These are phyloP conservation scores for Exocentrus adspersus DNA, from an alignment of 2,888 invertebrate species.

Conservation along the genomic window DNA sequence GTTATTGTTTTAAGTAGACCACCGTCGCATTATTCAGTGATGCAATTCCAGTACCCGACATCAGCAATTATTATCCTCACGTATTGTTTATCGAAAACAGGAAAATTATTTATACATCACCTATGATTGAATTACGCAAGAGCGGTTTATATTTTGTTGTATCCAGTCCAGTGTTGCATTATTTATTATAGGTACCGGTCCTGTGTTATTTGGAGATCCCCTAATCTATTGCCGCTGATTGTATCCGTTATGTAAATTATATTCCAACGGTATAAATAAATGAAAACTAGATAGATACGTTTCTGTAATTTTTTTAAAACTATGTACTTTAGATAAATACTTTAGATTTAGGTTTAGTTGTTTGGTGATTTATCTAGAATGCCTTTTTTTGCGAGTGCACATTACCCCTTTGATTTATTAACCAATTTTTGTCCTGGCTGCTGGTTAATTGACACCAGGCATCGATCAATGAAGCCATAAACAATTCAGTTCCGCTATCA, in stretches of 20 bases:
- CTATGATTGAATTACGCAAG: neutral
- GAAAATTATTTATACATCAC: neutral
- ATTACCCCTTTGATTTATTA: neutral
- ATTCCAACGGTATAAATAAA: no score
- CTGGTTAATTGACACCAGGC: neutral
- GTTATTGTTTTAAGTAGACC: neutral
- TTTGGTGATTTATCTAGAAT: no score
- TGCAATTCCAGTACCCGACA: neutral
- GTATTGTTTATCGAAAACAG: constrained; percentile 1
- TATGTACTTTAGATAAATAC: no score
- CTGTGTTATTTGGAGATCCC: no score
- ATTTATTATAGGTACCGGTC: no score
- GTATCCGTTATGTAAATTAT: no score
- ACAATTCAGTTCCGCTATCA: constrained; percentile 7
- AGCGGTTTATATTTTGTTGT: neutral
- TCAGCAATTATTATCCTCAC: neutral
- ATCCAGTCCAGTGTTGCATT: no score
- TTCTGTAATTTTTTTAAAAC: no score
- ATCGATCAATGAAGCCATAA: no score
- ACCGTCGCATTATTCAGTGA: neutral
- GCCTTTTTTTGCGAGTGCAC: neutral
- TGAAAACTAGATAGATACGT: no score
- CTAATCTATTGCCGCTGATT: no score
- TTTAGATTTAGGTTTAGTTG: no score
- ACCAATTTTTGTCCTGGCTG: neutral